Conservation (phyloP, 92 coral and sea anemone species). For the Galaxea fascicularis region DNA sequence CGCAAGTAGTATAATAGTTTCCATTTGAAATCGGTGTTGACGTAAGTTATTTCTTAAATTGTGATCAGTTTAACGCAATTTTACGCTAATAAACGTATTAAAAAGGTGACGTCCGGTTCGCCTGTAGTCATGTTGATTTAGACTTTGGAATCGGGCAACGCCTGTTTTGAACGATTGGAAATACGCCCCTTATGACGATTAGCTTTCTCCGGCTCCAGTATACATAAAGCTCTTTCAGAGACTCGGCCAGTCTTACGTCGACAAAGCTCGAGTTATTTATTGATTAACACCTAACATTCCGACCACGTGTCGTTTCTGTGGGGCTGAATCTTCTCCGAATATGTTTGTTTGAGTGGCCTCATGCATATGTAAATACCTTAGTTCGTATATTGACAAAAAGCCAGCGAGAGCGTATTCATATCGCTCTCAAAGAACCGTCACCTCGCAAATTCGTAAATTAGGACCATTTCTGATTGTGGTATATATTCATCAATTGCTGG, state of each 20-base stretch:
- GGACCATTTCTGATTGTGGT: neutral
- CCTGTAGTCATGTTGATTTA: slow-evolving; percentile 1
- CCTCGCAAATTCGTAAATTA: neutral
- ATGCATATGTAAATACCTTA: no score
- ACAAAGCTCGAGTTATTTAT: no score
- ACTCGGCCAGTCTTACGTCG: neutral
- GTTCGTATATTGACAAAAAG: no score
- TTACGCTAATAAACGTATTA: no score
- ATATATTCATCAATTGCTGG: no score
- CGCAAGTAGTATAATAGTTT: neutral
- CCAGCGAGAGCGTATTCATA: neutral
- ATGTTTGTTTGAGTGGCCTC: no score
- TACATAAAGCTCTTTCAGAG: neutral
- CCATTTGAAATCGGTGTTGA: neutral
- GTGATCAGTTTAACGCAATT: neutral
- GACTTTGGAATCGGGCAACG: slow-evolving; percentile 1
- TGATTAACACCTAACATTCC: no score
- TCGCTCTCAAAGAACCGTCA: neutral
- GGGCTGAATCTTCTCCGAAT: no score
- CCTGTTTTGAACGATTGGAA: neutral
- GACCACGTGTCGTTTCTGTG: no score
- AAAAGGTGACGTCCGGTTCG: neutral
- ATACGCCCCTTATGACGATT: neutral
- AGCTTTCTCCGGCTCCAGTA: neutral
- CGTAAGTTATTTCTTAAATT: no score